Evolutionary conservation across 2,113 vertebrate species (phyloP).

Genomic region (Nettapus auritus): DNA sequence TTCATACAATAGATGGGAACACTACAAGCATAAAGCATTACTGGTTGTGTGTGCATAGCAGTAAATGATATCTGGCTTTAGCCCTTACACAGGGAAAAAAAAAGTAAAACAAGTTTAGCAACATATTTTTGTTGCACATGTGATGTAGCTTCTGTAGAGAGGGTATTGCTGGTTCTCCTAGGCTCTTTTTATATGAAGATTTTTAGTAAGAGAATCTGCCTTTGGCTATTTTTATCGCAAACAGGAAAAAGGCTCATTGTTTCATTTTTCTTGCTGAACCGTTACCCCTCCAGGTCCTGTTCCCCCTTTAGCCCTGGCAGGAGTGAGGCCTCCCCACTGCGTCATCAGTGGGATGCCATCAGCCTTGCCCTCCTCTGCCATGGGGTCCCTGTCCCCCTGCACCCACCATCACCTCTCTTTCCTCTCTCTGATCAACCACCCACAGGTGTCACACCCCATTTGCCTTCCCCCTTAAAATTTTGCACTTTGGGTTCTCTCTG

Average conservation of each 20-base stretch:
- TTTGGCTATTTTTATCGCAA: neutral
- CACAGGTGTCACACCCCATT: too few relatives aligned
- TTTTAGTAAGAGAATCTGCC: neutral
- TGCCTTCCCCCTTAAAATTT: too few relatives aligned
- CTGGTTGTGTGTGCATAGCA: neutral
- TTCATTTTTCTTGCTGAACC: neutral
- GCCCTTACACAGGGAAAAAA: neutral
- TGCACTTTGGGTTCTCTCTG: too few relatives aligned
- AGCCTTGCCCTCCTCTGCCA: neutral
- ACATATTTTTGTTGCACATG: neutral
- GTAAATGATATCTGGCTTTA: slow-evolving; percentile 17
- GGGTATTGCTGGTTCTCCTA: neutral
- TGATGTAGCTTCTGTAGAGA: neutral
- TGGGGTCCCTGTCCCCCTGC: too few relatives aligned
- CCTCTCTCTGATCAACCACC: neutral
- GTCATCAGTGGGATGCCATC: neutral
- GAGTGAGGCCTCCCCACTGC: too few relatives aligned
- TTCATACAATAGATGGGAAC: slow-evolving; percentile 17
- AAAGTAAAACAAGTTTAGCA: slow-evolving; percentile 25
- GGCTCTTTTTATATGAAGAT: neutral
- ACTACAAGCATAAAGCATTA: neutral
- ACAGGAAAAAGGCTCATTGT: neutral
- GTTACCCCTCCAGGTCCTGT: rapidly evolving
- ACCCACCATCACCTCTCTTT: neutral
- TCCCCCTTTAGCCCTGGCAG: neutral